Evolutionary conservation across 2,888 invertebrate genomes (phyloP), one percentile per base, ranked within the genome.

Genomic region (Anagyrus pseudococci): DNA sequence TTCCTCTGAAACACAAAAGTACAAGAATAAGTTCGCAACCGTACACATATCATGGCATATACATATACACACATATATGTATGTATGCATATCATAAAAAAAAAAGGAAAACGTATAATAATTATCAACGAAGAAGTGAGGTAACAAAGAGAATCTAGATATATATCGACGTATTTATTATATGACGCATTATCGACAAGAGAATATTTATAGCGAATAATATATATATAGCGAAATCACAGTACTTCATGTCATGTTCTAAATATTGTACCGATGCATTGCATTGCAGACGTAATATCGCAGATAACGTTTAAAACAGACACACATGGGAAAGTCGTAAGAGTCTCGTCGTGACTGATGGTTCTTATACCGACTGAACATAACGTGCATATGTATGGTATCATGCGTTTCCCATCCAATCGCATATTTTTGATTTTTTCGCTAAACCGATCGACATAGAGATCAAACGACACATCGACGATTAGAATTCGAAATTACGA

Each of bases 41-140:
- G 15, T 48, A 64, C 46, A 65, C 65, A 65, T 58, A 65, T 65
- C 65, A 65, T 65, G 61, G 50, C 61, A 65, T 29, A 29, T 10
- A 29, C n/a, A n/a, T n/a, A n/a, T n/a, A n/a, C n/a, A n/a, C n/a
- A n/a, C n/a, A n/a, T n/a, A n/a, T n/a, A n/a, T n/a, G n/a, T n/a
- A n/a, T n/a, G n/a, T 13, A 55, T 60, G 56, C 56, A 26, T 58
- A 52, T 50, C 43, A 43, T 26, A 44, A 20, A 33, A 20, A 41
- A n/a, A 29, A 29, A 7, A 17, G 22, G 29, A 43, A 47, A 29
- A 37, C 22, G 25, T 53, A 50, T 47, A 41, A 54, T 54, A 26
- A 40, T 58, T 52, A 55, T 50, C 59, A 64, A 64, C 50, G 56
- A 64, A 64, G 20, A 43, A 13, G 33, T 48, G 40, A 29, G 37